These are phyloP conservation scores for Tachycineta bicolor DNA, from an alignment of 2,113 vertebrate species.

Conservation along the genomic window DNA sequence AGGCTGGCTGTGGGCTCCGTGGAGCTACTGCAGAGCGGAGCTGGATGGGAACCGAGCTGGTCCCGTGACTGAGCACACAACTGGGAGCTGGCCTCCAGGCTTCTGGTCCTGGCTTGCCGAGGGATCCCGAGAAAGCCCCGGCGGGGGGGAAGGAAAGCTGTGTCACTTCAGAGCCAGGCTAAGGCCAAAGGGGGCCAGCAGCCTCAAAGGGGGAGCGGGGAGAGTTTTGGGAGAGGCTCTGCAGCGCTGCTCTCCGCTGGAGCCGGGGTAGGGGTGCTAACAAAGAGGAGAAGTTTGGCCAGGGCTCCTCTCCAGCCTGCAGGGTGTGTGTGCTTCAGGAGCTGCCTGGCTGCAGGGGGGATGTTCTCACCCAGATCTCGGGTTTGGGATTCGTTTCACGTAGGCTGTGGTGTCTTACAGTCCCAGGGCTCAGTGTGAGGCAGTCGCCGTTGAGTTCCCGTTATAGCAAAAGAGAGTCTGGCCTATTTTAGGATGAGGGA, in stretches of 20 bases:
- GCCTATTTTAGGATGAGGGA: background rate
- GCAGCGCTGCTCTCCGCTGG: rapidly evolving
- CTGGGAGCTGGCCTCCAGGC: constrained; percentile 5
- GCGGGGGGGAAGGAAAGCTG: background rate
- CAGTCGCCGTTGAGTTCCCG: background rate
- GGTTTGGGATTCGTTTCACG: background rate
- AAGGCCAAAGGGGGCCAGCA: background rate
- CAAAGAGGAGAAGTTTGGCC: background rate
- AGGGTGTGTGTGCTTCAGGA: background rate
- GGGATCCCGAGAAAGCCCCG: background rate
- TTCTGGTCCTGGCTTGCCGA: background rate
- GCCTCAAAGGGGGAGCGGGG: rapidly evolving
- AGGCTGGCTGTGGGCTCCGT: background rate
- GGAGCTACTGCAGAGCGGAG: background rate
- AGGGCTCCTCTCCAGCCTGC: background rate
- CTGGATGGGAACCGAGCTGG: background rate
- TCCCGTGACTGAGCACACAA: background rate
- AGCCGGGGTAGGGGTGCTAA: background rate
- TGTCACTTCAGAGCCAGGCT: background rate
- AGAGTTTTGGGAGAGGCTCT: background rate
- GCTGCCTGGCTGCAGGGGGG: background rate
- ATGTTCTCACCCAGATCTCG: background rate
- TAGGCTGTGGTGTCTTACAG: background rate
- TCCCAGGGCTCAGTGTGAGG: background rate
- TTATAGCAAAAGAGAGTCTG: background rate